Percentiles rank a stretch among this genome's conserved stretches.
These are phyloP conservation scores for Encarsia formosa DNA, from an alignment of 2,888 invertebrate genomes.

Conservation along the genomic window DNA sequence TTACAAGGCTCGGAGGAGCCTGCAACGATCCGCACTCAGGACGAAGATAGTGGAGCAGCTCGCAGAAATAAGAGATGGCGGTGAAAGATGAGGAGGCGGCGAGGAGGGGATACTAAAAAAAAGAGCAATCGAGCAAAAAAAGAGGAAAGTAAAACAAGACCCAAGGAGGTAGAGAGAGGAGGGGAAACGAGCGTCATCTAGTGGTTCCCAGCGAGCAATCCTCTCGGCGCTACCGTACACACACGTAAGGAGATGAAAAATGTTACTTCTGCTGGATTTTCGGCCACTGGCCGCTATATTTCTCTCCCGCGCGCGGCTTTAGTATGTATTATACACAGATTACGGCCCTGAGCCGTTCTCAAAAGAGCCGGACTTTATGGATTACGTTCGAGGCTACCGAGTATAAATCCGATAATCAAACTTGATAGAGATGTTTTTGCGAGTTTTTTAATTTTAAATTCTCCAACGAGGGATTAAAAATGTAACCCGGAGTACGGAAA, in stretches of 20 bases:
- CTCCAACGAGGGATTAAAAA: slow-evolving; percentile 5
- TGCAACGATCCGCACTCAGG: slow-evolving; percentile 1
- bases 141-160: background rate
- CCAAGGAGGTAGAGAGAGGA: slow-evolving; percentile 14
- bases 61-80: slow-evolving; percentile 9
- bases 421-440: too few species aligned
- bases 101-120: background rate
- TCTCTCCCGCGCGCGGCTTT: too few species aligned
- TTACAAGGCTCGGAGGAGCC: slow-evolving; percentile 30
- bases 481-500: background rate
- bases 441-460: too few species aligned
- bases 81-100: slow-evolving; percentile 21
- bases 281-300: background rate
- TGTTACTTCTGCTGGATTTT: slow-evolving; percentile 31
- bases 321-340: too few species aligned
- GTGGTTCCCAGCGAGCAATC: slow-evolving; percentile 44
- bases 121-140: background rate
- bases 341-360: too few species aligned
- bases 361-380: too few species aligned
- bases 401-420: too few species aligned
- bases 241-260: slow-evolving; percentile 36
- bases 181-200: slow-evolving; percentile 42
- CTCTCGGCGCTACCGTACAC: slow-evolving; percentile 29
- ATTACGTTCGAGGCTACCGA: too few species aligned
- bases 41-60: background rate